Conservation (phyloP, 2,797 vertebrate genomes). For the Lagodon rhomboides region DNA sequence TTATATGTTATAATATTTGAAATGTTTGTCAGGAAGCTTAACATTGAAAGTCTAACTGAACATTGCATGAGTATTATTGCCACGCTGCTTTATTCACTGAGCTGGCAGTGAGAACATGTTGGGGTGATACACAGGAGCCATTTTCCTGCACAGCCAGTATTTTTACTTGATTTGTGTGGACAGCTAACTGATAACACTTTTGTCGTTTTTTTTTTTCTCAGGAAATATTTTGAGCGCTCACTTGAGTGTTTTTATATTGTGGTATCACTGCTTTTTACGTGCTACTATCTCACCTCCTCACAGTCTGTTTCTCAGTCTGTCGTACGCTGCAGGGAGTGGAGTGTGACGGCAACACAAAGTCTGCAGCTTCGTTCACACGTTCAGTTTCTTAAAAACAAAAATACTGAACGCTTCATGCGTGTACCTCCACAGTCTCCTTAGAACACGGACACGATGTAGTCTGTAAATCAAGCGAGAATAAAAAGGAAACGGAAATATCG, state of each 20-base stretch:
- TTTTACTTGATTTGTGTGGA: neutral
- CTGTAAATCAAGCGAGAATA: conserved; percentile 4
- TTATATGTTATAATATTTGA: no score
- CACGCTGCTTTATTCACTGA: no score
- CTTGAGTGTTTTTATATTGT: neutral
- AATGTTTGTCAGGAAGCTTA: no score
- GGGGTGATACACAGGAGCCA: no score
- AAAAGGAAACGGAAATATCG: neutral
- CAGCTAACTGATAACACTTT: neutral
- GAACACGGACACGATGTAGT: neutral
- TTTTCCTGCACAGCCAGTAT: neutral
- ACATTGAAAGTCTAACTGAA: no score
- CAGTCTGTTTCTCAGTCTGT: conserved; percentile 10
- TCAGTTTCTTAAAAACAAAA: conserved; percentile 5
- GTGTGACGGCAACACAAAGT: conserved; percentile 24
- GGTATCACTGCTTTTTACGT: neutral
- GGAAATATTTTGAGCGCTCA: neutral
- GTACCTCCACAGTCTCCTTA: neutral
- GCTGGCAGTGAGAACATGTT: no score
- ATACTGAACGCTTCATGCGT: neutral
- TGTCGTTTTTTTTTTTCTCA: neutral
- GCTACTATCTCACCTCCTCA: conserved; percentile 9
- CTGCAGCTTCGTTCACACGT: conserved; percentile 8
- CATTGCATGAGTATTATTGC: no score
- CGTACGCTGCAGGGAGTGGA: neutral